Conservation (phyloP, 1,140 invertebrate genomes). For the Lordiphosa clarofinis region DNA sequence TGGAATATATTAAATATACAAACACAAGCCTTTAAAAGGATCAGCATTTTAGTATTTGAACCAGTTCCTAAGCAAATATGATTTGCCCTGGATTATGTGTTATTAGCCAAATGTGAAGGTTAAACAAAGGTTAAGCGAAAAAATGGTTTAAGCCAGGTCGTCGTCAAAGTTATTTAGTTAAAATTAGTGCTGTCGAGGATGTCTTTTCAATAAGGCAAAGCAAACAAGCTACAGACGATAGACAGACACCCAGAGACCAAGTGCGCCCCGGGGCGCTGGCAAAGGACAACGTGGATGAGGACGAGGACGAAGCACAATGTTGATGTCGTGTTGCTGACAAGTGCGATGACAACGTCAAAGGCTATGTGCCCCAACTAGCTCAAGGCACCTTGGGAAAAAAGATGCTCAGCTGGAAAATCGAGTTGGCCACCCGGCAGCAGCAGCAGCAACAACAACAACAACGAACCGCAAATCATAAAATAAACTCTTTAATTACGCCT, state of each 20-base stretch:
- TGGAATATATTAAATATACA: constrained; percentile 73
- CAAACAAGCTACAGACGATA: constrained; percentile 33
- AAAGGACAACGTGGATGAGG: constrained; percentile 52
- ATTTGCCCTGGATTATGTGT: constrained; percentile 33
- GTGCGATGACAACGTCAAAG: constrained; percentile 65
- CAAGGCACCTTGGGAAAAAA: constrained; percentile 54
- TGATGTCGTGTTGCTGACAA: constrained; percentile 56
- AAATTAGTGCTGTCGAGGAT: constrained; percentile 73
- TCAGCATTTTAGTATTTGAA: constrained; percentile 24
- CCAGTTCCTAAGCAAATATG: constrained; percentile 60
- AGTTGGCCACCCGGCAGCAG: constrained; percentile 57
- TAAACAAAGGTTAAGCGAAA: constrained; percentile 24
- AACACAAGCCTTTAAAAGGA: constrained; percentile 49
- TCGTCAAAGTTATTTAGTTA: constrained; percentile 71
- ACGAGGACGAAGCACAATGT: constrained; percentile 8
- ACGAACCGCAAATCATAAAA: constrained; percentile 71
- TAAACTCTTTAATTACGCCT: constrained; percentile 77
- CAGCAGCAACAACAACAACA: constrained; percentile 21
- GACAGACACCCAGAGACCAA: constrained; percentile 16
- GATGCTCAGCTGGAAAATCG: constrained; percentile 68
- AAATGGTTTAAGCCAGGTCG: constrained; percentile 56
- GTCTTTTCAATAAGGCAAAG: constrained; percentile 65
- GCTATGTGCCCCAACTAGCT: constrained; percentile 41
- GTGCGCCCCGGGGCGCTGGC: constrained; percentile 31
- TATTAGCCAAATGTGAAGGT: constrained; percentile 48